phyloP scores from a whole-genome alignment of 1,140 invertebrate genomes.

The Lordiphosa mommai region DNA sequence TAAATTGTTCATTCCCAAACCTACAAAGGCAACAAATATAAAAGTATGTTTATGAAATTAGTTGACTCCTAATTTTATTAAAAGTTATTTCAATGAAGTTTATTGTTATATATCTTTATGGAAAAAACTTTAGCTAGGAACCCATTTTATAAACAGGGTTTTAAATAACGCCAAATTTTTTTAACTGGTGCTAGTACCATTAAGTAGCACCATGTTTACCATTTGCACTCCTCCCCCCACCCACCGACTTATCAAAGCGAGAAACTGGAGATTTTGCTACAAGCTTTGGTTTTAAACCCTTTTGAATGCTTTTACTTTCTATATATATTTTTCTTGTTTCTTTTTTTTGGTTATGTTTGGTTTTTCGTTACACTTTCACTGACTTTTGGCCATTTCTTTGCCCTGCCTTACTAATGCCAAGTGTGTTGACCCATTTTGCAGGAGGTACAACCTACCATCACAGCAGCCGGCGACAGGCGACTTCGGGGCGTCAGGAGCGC shows the following conservation, averaged over 20 bases:
- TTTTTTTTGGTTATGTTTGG: constrained; percentile 50
- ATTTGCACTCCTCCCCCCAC: not conserved
- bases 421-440: constrained; percentile 53
- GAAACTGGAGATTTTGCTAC: not conserved
- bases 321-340: no score
- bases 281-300: constrained; percentile 17
- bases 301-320: constrained; percentile 57
- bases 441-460: constrained; percentile 76
- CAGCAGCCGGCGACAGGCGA: constrained; percentile 65
- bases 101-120: no score
- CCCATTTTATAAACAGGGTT: no score
- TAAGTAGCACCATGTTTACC: not conserved
- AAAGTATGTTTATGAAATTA: no score
- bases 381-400: not conserved
- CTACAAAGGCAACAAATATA: no score
- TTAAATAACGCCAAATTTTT: no score
- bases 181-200: not conserved
- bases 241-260: not conserved
- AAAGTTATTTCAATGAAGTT: no score
- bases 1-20: no score
- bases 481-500: constrained; percentile 59
- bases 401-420: not conserved
- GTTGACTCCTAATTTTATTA: no score
- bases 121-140: no score
- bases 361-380: constrained; percentile 38